phyloP scores from a whole-genome alignment of 2,797 vertebrate genomes.

The Protosalanx chinensis region DNA sequence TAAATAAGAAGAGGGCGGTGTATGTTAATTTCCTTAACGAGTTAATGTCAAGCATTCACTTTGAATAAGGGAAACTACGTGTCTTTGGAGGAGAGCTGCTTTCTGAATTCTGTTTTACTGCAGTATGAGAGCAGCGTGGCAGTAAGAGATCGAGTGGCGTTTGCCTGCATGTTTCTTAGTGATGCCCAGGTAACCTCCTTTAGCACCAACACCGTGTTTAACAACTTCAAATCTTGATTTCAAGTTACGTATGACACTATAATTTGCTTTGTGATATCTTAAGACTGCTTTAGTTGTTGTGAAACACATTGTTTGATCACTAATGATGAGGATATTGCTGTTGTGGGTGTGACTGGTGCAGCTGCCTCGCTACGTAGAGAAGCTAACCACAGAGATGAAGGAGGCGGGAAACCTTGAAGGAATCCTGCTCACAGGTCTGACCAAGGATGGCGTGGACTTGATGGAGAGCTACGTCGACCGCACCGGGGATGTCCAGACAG shows the following conservation, averaged over 20 bases:
- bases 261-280: background rate
- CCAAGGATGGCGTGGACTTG: conserved; percentile 96
- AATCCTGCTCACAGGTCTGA: conserved; percentile 91
- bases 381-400: conserved; percentile 95
- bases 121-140: conserved; percentile 93
- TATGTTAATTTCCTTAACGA: too few relatives aligned
- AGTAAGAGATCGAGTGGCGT: conserved; percentile 93
- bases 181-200: conserved; percentile 82
- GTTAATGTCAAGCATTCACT: too few relatives aligned
- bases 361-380: conserved; percentile 94
- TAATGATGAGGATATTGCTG: background rate
- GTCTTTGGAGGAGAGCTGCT: too few relatives aligned
- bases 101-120: too few relatives aligned
- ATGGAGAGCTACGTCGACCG: conserved; percentile 97
- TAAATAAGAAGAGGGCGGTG: too few relatives aligned
- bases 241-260: too few relatives aligned
- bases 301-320: background rate
- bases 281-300: background rate
- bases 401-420: conserved; percentile 95
- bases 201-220: background rate
- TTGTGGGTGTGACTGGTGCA: conserved; percentile 49
- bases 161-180: conserved; percentile 94
- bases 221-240: too few relatives aligned
- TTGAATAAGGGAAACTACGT: too few relatives aligned
- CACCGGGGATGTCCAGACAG: conserved; percentile 98